Conservation (phyloP, 2,113 vertebrate species). For the Dermatemys mawii region DNA sequence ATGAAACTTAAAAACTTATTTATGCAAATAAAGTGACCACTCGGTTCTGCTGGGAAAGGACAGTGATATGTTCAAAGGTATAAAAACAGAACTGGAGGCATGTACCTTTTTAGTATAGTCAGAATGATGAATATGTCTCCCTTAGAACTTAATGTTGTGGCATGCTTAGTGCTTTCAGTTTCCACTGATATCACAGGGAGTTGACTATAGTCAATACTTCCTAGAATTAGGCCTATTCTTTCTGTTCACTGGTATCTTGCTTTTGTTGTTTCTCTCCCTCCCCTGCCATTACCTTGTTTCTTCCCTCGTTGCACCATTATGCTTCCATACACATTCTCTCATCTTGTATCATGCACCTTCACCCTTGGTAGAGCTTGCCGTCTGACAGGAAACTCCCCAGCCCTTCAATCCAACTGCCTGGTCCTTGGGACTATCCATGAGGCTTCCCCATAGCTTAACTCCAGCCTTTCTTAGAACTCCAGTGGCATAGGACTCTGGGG, state of each 20-base stretch:
- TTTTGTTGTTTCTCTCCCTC: background rate
- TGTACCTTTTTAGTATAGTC: rapidly evolving
- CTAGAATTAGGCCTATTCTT: background rate
- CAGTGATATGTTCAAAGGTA: background rate
- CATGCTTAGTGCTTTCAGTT: background rate
- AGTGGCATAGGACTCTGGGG: background rate
- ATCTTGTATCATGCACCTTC: background rate
- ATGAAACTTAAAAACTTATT: background rate
- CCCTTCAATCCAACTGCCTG: background rate
- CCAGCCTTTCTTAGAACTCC: background rate
- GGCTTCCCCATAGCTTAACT: background rate
- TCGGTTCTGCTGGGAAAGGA: background rate
- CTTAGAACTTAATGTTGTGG: background rate
- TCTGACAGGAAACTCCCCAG: background rate
- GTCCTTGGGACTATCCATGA: background rate
- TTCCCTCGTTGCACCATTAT: background rate
- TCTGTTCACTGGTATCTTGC: background rate
- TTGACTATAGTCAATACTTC: background rate
- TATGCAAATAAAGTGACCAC: background rate
- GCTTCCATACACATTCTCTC: background rate
- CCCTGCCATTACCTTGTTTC: background rate
- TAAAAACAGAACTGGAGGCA: background rate
- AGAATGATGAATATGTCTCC: background rate
- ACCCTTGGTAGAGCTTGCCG: background rate
- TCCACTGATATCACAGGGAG: background rate